Evolutionary conservation across 2,888 invertebrate species (phyloP).

Genomic region (Conomelus anceps): DNA sequence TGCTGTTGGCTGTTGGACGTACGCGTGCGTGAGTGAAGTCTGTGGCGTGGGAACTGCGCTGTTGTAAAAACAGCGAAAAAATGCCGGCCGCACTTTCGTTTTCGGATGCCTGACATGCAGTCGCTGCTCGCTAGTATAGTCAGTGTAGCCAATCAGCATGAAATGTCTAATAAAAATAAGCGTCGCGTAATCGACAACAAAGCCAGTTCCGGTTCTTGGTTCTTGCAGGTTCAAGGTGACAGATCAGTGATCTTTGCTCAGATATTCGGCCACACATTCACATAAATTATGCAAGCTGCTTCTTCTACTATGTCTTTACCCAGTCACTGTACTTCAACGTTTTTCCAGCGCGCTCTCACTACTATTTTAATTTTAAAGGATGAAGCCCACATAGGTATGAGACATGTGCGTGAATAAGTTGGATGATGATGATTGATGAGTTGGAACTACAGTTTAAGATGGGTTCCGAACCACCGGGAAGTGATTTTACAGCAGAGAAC

Average conservation of each 20-base stretch:
- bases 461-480: no score
- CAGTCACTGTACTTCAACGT: no score
- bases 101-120: neutral
- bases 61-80: neutral
- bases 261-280: neutral
- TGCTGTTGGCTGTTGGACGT: neutral
- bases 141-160: neutral
- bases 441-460: no score
- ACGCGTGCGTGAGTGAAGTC: neutral
- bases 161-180: neutral
- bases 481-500: no score
- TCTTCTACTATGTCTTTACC: no score
- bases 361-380: no score
- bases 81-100: neutral
- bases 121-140: neutral
- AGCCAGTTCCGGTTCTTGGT: neutral
- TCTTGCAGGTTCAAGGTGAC: neutral
- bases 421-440: no score
- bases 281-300: neutral
- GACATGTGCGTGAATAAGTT: no score
- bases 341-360: no score
- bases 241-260: neutral
- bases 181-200: neutral
- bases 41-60: neutral
- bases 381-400: no score